Conservation (phyloP, 2,888 invertebrate genomes). For the Drosophila setosimentum region DNA sequence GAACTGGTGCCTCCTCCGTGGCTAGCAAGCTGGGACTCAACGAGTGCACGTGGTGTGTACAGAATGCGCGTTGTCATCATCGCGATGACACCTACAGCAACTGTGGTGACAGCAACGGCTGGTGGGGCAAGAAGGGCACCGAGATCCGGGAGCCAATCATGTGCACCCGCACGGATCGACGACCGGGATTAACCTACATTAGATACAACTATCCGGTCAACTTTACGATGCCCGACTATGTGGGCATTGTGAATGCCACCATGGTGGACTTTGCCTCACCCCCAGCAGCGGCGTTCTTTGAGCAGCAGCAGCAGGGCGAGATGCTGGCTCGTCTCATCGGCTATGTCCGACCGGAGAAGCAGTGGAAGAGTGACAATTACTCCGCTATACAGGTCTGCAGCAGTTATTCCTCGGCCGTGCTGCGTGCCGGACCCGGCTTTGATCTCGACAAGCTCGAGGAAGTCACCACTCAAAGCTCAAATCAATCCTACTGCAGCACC, state of each 20-base stretch:
- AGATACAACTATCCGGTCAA: slow-evolving; percentile 95
- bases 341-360: slow-evolving; percentile 92
- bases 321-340: slow-evolving; percentile 92
- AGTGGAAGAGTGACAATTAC: slow-evolving; percentile 90
- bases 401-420: slow-evolving; percentile 90
- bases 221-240: slow-evolving; percentile 94
- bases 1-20: slow-evolving; percentile 86
- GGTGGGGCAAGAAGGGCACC: slow-evolving; percentile 95
- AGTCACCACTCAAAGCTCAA: slow-evolving; percentile 89
- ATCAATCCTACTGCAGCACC: slow-evolving; percentile 89
- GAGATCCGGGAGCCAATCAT: slow-evolving; percentile 90
- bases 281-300: slow-evolving; percentile 89
- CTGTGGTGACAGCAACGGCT: slow-evolving; percentile 94
- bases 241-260: slow-evolving; percentile 94
- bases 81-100: slow-evolving; percentile 91
- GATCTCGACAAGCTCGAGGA: slow-evolving; percentile 85
- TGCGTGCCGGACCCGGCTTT: slow-evolving; percentile 86
- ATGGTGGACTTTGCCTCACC: slow-evolving; percentile 92
- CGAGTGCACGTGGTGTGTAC: slow-evolving; percentile 97
- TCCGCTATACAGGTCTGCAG: slow-evolving; percentile 92
- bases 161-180: slow-evolving; percentile 91
- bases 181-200: slow-evolving; percentile 95
- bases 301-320: slow-evolving; percentile 90
- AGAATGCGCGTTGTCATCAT: slow-evolving; percentile 95
- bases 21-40: slow-evolving; percentile 92